A percentile compares a stretch with the other conserved stretches of the same genome.
phyloP scores from a whole-genome alignment of 2,113 vertebrate species.

The Syngnathus typhle region DNA sequence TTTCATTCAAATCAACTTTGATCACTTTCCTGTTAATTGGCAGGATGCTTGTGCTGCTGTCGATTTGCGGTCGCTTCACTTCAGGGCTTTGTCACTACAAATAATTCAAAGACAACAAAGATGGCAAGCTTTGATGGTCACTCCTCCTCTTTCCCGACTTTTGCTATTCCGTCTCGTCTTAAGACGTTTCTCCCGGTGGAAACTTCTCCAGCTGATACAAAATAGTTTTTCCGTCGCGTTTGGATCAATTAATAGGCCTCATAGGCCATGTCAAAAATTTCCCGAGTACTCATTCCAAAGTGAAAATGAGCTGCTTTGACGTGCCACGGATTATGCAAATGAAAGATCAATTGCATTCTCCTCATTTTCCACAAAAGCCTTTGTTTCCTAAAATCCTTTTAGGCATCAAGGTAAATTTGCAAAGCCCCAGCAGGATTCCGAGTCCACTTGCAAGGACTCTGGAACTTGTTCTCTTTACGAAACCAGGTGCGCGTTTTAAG shows the following conservation, averaged over 20 bases:
- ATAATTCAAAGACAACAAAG: constrained; percentile 27
- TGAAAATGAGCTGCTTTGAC: constrained; percentile 59
- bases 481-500: constrained; percentile 74
- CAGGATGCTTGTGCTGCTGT: constrained; percentile 35
- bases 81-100: constrained; percentile 28
- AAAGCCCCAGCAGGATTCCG: constrained; percentile 55
- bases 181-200: not conserved
- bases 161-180: constrained; percentile 20
- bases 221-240: constrained; percentile 8
- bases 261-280: constrained; percentile 54
- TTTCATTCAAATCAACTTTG: constrained; percentile 40
- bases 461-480: constrained; percentile 59
- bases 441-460: constrained; percentile 59
- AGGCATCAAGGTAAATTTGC: constrained; percentile 60
- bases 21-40: constrained; percentile 51
- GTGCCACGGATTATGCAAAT: constrained; percentile 67
- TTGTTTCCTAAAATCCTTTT: constrained; percentile 46
- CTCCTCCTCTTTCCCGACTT: constrained; percentile 12
- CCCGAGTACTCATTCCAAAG: constrained; percentile 33
- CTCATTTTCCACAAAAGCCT: constrained; percentile 41
- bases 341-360: constrained; percentile 60
- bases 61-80: constrained; percentile 40
- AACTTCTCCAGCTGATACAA: not conserved
- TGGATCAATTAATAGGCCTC: constrained; percentile 30
- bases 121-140: constrained; percentile 26